Evolutionary conservation across 2,888 invertebrate genomes (phyloP).

Genomic region (Caenorhabditis angaria): DNA sequence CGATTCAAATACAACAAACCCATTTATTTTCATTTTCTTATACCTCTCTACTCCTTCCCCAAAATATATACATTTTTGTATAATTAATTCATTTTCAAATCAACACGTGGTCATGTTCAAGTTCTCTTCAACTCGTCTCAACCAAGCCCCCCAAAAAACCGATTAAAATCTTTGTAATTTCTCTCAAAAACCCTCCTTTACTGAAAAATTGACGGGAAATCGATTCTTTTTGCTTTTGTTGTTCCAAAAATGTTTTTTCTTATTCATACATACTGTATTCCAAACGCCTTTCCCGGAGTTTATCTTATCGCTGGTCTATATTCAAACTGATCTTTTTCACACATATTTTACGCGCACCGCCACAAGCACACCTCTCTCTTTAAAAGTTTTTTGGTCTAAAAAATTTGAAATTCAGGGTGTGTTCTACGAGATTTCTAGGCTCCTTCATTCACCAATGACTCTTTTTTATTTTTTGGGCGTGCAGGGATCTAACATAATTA

Average conservation of each 20-base stretch:
- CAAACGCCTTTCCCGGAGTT: constrained; percentile 4
- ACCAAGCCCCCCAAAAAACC: not conserved
- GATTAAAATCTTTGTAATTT: not conserved
- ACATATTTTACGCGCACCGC: constrained; percentile 1
- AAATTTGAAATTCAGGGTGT: not conserved
- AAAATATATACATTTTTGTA: not conserved
- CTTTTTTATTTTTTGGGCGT: too few relatives aligned
- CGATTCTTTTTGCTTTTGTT: not conserved
- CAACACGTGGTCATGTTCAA: constrained; percentile 17
- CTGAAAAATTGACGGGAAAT: not conserved
- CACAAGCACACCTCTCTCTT: not conserved
- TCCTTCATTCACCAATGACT: not conserved
- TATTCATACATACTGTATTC: too few relatives aligned
- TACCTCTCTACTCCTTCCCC: not conserved
- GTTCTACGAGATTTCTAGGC: constrained; percentile 2
- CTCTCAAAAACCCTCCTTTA: not conserved
- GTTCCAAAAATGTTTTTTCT: not conserved
- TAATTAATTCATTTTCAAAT: not conserved
- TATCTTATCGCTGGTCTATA: not conserved
- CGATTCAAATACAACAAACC: not conserved
- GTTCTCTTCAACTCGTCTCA: constrained; percentile 8
- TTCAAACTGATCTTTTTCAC: not conserved
- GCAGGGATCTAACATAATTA: too few relatives aligned
- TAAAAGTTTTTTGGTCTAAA: too few relatives aligned
- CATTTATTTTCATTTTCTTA: constrained; percentile 9